Evolutionary conservation across 2,113 vertebrate genomes (phyloP).

Genomic region (Callospermophilus lateralis): DNA sequence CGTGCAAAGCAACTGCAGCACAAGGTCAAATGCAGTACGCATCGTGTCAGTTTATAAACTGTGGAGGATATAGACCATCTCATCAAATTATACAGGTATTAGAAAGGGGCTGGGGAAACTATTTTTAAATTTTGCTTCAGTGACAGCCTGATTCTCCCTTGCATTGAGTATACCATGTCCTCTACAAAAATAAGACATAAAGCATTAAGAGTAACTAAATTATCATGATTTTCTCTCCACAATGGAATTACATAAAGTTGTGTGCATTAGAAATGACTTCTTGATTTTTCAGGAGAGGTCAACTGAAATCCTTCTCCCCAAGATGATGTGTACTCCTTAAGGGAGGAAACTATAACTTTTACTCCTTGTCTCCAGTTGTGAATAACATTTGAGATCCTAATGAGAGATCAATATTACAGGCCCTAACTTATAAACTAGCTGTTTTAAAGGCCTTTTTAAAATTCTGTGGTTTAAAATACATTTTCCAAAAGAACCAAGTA

Average conservation of each 20-base stretch:
- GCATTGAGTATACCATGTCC: neutral
- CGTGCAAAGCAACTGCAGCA: neutral
- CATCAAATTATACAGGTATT: neutral
- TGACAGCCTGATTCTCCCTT: neutral
- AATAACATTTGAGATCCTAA: constrained; percentile 37
- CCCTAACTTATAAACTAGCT: neutral
- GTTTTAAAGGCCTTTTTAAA: neutral
- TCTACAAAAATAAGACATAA: constrained; percentile 32
- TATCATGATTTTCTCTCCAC: neutral
- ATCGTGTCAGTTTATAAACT: neutral
- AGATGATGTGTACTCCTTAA: neutral
- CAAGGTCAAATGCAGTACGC: neutral
- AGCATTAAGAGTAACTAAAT: constrained; percentile 4
- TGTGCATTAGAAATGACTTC: neutral
- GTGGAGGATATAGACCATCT: neutral
- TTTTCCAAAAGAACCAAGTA: constrained; percentile 2
- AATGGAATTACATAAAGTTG: neutral
- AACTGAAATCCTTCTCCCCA: neutral
- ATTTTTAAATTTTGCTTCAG: constrained; percentile 28
- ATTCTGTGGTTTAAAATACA: constrained; percentile 20
- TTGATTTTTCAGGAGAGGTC: neutral
- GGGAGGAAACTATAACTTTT: neutral
- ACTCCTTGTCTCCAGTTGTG: neutral
- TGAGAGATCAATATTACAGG: constrained; percentile 40
- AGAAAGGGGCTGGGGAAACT: neutral